Base-by-base conservation (phyloP, 2,888 invertebrate species). In the Phasia obesa region DNA sequence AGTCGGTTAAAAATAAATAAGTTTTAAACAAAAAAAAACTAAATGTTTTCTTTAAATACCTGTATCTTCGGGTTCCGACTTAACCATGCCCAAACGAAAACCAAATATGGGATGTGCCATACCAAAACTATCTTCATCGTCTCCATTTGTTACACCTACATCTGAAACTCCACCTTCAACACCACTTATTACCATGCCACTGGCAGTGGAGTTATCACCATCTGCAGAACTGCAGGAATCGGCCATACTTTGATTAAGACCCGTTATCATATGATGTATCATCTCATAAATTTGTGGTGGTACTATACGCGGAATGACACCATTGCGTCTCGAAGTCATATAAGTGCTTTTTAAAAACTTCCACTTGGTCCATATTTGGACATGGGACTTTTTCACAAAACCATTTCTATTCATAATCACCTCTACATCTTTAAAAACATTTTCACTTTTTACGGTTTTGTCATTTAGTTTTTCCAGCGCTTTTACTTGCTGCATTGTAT, bases 301-400 rank as follows among this genome's bases (percentile, higher is more conserved):
- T 44, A 90, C 87, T 44, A 90, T 90, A 38, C 90, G 90, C n/a
- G 91, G 91, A 59, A 88, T 84, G 1, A 86, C 84, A 38, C 90
- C 89, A 47, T 89, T 88, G 1, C 91, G 88, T 1, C 88, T 88
- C 15, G 91, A 89, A 7, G 91, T 91, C 78, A 89, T 91, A 21
- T 91, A 91, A 0, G 91, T 91, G 7, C 91, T 91, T 85, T 91
- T 91, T 7, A 91, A 87, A 84, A 91, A 91, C 85, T 91, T 91
- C 91, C 91, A 91, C 55, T 91, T 91, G 6, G 91, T 91, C 91
- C 91, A 91, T 77, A 91, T 91, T 84, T 91, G 91, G 13, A 89
- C 87, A 80, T 88, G 88, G 5, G 91, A 89, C 80, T 91, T 91
- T 75, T 91, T 91, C 13, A 87, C 86, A 74, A 87, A 89, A 11